Percentiles rank a stretch among this genome's conserved stretches.
Conservation (phyloP, 2,888 invertebrate species). For the Bugulina stolonifera region DNA sequence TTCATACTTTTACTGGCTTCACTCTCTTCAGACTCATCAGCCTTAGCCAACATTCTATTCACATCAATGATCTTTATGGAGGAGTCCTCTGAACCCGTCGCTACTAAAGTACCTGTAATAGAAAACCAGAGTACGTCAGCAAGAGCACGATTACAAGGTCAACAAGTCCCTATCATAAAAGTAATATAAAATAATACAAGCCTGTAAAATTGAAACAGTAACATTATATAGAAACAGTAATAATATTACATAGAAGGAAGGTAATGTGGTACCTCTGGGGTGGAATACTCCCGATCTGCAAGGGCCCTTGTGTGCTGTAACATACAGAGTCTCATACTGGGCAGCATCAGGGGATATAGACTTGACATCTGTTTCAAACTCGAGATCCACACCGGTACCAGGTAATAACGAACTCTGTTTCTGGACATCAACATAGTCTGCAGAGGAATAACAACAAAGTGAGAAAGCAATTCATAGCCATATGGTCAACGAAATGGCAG, state of each 20-base stretch:
- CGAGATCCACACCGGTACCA: constrained; percentile 73
- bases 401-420: constrained; percentile 37
- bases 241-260: background rate
- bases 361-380: constrained; percentile 88
- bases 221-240: too few species aligned
- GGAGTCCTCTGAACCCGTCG: constrained; percentile 95
- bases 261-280: constrained; percentile 61
- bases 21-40: constrained; percentile 14
- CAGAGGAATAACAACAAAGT: too few species aligned
- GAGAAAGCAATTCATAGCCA: background rate
- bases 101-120: constrained; percentile 72
- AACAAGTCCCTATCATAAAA: too few species aligned
- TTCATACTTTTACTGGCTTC: constrained; percentile 64
- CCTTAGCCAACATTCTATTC: constrained; percentile 94
- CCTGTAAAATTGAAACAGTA: too few species aligned
- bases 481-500: too few species aligned
- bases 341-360: constrained; percentile 92
- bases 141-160: too few species aligned
- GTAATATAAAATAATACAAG: too few species aligned
- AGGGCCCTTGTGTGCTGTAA: constrained; percentile 90
- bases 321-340: constrained; percentile 95
- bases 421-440: constrained; percentile 26
- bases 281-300: constrained; percentile 95
- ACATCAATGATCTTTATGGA: constrained; percentile 98
- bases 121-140: too few species aligned